Evolutionary conservation across 2,888 invertebrate species (phyloP).

Genomic region (Hydriomena furcata): DNA sequence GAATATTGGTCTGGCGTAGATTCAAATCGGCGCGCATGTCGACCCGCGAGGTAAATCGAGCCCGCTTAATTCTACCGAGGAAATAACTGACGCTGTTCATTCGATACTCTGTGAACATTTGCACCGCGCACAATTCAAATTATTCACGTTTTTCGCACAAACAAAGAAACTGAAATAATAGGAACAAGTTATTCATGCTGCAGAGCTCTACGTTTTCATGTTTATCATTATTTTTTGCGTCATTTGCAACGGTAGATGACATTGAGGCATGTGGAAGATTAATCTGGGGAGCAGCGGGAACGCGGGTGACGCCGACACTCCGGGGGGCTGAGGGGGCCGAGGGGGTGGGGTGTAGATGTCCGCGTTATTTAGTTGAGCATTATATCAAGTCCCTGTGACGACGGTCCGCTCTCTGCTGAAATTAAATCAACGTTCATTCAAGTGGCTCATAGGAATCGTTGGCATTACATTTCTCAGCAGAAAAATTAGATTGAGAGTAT

Average conservation of each 20-base stretch:
- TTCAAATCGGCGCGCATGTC: slow-evolving; percentile 71
- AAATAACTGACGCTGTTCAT: slow-evolving; percentile 40
- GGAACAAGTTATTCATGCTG: slow-evolving; percentile 33
- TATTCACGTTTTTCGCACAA: slow-evolving; percentile 14
- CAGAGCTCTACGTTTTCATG: slow-evolving; percentile 44
- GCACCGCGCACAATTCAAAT: slow-evolving; percentile 5
- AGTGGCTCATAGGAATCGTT: slow-evolving; percentile 55
- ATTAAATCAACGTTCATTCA: slow-evolving; percentile 67
- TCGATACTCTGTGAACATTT: slow-evolving; percentile 19
- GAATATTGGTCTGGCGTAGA: slow-evolving; percentile 79
- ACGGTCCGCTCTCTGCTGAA: slow-evolving; percentile 51
- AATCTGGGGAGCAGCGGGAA: slow-evolving; percentile 55
- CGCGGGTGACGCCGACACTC: slow-evolving; percentile 33
- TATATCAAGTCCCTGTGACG: slow-evolving; percentile 59
- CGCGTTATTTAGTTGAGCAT: slow-evolving; percentile 69
- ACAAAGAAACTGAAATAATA: slow-evolving; percentile 25
- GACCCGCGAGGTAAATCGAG: slow-evolving; percentile 55
- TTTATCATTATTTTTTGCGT: slow-evolving; percentile 69
- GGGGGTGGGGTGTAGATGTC: slow-evolving; percentile 47
- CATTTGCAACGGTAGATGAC: slow-evolving; percentile 71
- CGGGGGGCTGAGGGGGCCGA: slow-evolving; percentile 19
- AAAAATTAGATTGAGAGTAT: slow-evolving; percentile 41
- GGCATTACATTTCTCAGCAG: slow-evolving; percentile 44
- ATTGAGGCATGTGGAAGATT: slow-evolving; percentile 73
- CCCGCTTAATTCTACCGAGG: slow-evolving; percentile 55